A percentile compares a stretch with the other conserved stretches of the same genome.
These are phyloP conservation scores for Cebus imitator DNA, from an alignment of 2,113 vertebrate genomes.

Conservation along the genomic window DNA sequence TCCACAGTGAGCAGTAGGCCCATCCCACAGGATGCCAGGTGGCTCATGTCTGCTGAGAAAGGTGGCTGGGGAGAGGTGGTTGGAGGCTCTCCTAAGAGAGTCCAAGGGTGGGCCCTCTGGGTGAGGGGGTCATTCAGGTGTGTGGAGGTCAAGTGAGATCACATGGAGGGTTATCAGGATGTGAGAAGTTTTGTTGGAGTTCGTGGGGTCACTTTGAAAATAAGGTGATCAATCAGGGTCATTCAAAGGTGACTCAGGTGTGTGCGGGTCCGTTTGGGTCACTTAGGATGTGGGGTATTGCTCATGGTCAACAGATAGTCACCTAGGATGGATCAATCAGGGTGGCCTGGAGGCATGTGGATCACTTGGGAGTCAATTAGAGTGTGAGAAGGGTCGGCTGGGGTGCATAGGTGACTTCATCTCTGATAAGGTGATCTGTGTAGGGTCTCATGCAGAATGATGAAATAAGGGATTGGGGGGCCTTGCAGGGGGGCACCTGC, in stretches of 20 bases:
- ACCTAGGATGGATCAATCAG: not conserved
- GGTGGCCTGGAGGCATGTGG: not conserved
- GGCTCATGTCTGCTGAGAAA: slow-evolving; percentile 89
- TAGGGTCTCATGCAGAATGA: not conserved
- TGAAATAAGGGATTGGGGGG: not conserved
- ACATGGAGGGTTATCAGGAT: not conserved
- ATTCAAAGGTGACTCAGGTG: not conserved
- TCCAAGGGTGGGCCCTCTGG: not conserved
- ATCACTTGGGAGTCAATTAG: not conserved
- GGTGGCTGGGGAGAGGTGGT: not conserved
- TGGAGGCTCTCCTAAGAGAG: not conserved
- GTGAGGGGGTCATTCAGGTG: not conserved
- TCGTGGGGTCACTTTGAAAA: not conserved
- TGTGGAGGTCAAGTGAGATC: not conserved
- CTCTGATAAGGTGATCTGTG: not conserved
- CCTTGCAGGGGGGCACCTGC: not conserved
- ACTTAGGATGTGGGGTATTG: not conserved
- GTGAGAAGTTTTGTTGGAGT: not conserved
- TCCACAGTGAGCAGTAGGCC: slow-evolving; percentile 95
- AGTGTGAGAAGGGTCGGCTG: not conserved
- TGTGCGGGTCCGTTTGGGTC: not conserved
- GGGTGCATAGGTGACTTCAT: not conserved
- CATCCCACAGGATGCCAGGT: slow-evolving; percentile 93
- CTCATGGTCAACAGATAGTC: not conserved
- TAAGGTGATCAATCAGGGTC: not conserved